Base-by-base conservation (phyloP, 2,888 invertebrate species). In the Athripsodes cinereus region DNA sequence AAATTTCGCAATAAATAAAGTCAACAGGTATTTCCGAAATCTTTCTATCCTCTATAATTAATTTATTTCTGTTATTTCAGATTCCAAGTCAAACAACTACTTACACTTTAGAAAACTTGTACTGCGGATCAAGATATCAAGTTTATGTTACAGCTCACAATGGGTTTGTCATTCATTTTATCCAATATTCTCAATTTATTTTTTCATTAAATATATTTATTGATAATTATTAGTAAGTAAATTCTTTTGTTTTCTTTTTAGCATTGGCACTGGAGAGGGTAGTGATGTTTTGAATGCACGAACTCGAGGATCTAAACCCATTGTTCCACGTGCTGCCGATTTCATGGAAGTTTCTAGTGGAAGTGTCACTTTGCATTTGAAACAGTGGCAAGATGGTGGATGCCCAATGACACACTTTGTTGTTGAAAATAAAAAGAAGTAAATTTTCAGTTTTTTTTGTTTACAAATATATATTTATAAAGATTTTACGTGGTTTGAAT, bases 331-430 rank as follows among this genome's bases (percentile, higher is more conserved):
- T 71, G 94, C 94, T 57, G 86, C 88, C 2, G 86, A 92, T 71
- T 92, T 96, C 72, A 89, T 97, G 71, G 91, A 92, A 70, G 91
- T 93, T 1, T 93, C 93, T 22, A 90, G 92, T n/a, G 93, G 92
- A 64, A 94, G 92, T 66, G 92, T 96, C 53, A 92, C 92, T 1
- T 81, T 97, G 64, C 94, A 95, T 70, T 83, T 97, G 66, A 90
- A 87, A 68, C 89, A 95, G 62, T 97, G 96, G 96, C 87, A 89
- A 60, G 93, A 93, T 72, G 94, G 95, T 56, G 95, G 96, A 60
- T 97, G 96, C 71, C 92, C 94, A 18, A 95, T 97, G 90, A 83
- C 90, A 64, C 92, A 94, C 72, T 96, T 95, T 72, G 94, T 96
- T 63, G 92, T 96, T 52, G 94, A 95, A 75, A 92, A 95, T 71